Base-by-base conservation (phyloP, 2,113 vertebrate genomes). In the Pantherophis guttatus region DNA sequence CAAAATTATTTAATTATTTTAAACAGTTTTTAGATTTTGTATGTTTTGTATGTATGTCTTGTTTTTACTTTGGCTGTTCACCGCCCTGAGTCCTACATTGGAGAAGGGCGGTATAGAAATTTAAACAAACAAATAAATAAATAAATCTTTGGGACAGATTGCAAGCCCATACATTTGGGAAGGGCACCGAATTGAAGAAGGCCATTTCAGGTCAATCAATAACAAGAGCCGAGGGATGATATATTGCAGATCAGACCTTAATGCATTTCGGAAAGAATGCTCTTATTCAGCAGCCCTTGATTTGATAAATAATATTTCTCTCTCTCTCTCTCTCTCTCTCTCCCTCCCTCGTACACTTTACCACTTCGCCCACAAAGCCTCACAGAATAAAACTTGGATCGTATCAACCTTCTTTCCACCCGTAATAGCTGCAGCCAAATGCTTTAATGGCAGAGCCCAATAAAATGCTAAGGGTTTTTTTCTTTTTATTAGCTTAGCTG, bases 221-320 rank as follows among this genome's bases (percentile, higher is more conserved):
- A 85, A 53, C 15, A 8, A 1, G 15, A 26, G 26, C 70, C 53
- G 88, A 86, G 10, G 29, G 54, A 24, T 52, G 54, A 55, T 26
- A 53, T 90, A 86, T n/a, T 93, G 70, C 70, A 90, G 88, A 90
- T 26, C 29, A 86, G 13, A 23, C 21, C 8, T 81, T 90, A 62
- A 93, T 90, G 88, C 8, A 29, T 89, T 90, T 85, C 0, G 55
- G 55, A 26, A 90, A n/a, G 70, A 93, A 90, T 90, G 89, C 44
- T 26, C 88, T 93, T 90, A 93, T 50, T 90, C 88, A 90, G 81
- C 87, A 92, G 53, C 55, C 5, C 21, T 90, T 26, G 59, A 86
- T 39, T 50, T 44, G 55, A 90, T 86, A 57, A 62, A 86, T 88
- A 55, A 48, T 52, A 48, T 55, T 39, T 33, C 33, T 33, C 33